These are phyloP conservation scores for Stichodactyla mertensii DNA, from an alignment of 64 coral and sea anemone species.

Conservation along the genomic window DNA sequence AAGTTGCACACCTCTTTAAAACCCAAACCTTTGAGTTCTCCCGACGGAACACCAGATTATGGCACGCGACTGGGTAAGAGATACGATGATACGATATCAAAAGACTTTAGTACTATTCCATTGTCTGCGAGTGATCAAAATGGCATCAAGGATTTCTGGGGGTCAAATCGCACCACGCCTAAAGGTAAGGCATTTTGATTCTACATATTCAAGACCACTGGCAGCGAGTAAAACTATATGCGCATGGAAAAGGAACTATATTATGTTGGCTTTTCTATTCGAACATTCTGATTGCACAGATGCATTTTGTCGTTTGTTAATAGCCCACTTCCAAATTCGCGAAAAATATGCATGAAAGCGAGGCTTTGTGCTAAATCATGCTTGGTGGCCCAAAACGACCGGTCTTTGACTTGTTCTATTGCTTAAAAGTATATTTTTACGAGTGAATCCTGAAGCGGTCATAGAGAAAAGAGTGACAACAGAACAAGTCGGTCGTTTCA, in stretches of 20 bases:
- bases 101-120: neutral
- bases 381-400: neutral
- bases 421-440: too few relatives aligned
- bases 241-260: too few relatives aligned
- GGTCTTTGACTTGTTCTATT: too few relatives aligned
- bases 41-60: neutral
- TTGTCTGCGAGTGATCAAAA: neutral
- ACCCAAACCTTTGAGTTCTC: neutral
- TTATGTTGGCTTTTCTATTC: neutral
- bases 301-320: neutral
- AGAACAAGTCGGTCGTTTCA: too few relatives aligned
- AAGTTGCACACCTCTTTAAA: neutral
- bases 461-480: too few relatives aligned
- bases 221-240: too few relatives aligned
- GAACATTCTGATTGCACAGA: neutral
- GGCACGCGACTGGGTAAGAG: neutral
- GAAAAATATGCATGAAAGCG: too few relatives aligned
- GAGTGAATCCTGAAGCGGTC: too few relatives aligned
- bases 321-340: too few relatives aligned
- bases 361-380: neutral
- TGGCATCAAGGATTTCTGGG: neutral
- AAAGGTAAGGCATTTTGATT: neutral
- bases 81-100: neutral
- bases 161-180: neutral
- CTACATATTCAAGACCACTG: neutral